Percentiles rank a stretch among this genome's conserved stretches.
These are phyloP conservation scores for Tribolium castaneum DNA, from an alignment of 1,140 invertebrate species.

Conservation along the genomic window DNA sequence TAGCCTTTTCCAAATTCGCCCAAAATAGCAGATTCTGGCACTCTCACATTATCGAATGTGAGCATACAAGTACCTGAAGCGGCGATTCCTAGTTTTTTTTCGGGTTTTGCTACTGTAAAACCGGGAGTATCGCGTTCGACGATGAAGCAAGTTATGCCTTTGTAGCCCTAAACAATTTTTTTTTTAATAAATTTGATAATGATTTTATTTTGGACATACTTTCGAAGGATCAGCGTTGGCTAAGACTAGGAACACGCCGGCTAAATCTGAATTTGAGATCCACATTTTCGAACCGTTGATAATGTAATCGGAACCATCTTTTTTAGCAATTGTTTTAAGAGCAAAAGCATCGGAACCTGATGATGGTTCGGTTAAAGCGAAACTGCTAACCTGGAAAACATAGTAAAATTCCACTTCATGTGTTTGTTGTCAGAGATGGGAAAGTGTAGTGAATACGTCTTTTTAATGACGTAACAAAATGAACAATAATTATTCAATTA, in stretches of 20 bases:
- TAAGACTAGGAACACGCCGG: slow-evolving; percentile 89
- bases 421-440: too few species aligned
- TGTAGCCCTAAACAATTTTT: slow-evolving; percentile 71
- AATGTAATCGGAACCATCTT: slow-evolving; percentile 83
- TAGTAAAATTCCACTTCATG: background rate
- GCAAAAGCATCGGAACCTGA: slow-evolving; percentile 93
- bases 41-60: slow-evolving; percentile 93
- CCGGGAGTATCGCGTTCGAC: slow-evolving; percentile 93
- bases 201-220: slow-evolving; percentile 63
- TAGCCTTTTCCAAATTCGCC: slow-evolving; percentile 93
- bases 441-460: too few species aligned
- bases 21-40: slow-evolving; percentile 80
- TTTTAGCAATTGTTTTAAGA: slow-evolving; percentile 87
- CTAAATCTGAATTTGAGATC: slow-evolving; percentile 95
- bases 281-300: slow-evolving; percentile 92
- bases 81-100: slow-evolving; percentile 92
- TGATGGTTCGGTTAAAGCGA: slow-evolving; percentile 89
- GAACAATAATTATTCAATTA: too few species aligned
- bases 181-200: background rate
- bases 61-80: slow-evolving; percentile 92
- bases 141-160: slow-evolving; percentile 95
- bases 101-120: slow-evolving; percentile 89
- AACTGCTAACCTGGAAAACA: slow-evolving; percentile 82
- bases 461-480: too few species aligned
- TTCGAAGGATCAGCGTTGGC: slow-evolving; percentile 87